Evolutionary conservation across 2,113 vertebrate species (phyloP).

Genomic region (Protobothrops flavoviridis): DNA sequence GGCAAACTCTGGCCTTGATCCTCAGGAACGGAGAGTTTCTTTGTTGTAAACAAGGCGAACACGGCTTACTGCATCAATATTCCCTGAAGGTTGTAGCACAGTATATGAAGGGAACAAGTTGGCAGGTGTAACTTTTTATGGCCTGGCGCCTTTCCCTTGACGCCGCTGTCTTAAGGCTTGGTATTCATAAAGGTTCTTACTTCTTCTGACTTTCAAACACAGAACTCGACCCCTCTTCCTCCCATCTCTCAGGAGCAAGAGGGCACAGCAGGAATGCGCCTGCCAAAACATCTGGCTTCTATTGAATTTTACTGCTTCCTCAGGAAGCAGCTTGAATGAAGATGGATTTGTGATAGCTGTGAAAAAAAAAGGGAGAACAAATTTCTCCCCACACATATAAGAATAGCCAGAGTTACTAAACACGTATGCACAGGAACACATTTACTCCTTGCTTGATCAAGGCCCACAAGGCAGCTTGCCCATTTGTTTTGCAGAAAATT

Average conservation of each 20-base stretch:
- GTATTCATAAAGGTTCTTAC: not conserved
- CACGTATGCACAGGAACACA: not conserved
- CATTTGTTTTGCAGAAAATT: not conserved
- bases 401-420: not conserved
- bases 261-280: slow-evolving; percentile 7
- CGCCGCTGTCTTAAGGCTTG: not conserved
- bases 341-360: slow-evolving; percentile 11
- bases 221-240: not conserved
- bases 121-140: not conserved
- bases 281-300: not conserved
- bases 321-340: slow-evolving; percentile 17
- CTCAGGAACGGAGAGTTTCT: not conserved
- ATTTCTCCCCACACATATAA: slow-evolving; percentile 1
- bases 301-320: slow-evolving; percentile 24
- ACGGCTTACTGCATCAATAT: not conserved
- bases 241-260: slow-evolving; percentile 2
- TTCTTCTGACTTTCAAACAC: not conserved
- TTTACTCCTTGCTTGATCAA: slow-evolving; percentile 1
- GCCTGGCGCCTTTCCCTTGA: too few species aligned
- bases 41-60: not conserved
- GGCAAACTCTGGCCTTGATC: not conserved
- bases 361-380: slow-evolving; percentile 15
- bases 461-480: not conserved
- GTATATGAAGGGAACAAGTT: not conserved
- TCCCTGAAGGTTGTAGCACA: not conserved